phyloP scores from a whole-genome alignment of 30 jellyfish, hydroid and myxozoan species.

The Aurelia sp. region DNA sequence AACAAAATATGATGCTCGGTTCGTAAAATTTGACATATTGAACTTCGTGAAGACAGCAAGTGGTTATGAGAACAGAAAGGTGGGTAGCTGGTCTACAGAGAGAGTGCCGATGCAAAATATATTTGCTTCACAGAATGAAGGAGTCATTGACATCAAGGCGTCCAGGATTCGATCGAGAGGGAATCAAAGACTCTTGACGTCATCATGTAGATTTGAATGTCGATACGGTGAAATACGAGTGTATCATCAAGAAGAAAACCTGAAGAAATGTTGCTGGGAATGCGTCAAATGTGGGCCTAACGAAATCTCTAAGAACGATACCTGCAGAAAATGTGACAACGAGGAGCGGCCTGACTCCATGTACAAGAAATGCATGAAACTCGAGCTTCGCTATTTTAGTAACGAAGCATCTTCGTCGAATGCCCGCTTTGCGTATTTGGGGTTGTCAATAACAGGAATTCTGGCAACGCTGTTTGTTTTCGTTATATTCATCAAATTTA shows the following conservation, averaged over 20 bases:
- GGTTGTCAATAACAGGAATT: slow-evolving; percentile 63
- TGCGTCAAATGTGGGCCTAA: slow-evolving; percentile 74
- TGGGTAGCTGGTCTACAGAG: slow-evolving; percentile 52
- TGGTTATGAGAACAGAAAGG: slow-evolving; percentile 23
- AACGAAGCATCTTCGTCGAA: background rate
- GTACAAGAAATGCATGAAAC: slow-evolving; percentile 31
- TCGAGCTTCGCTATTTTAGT: slow-evolving; percentile 53
- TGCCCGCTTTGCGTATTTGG: slow-evolving; percentile 34
- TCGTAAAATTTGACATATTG: slow-evolving; percentile 64
- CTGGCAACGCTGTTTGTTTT: slow-evolving; percentile 35
- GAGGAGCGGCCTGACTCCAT: slow-evolving; percentile 55
- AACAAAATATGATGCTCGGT: slow-evolving; percentile 20
- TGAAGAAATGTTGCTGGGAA: slow-evolving; percentile 83
- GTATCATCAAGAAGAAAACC: slow-evolving; percentile 7
- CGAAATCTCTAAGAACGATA: slow-evolving; percentile 61
- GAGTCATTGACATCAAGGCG: background rate
- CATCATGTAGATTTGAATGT: slow-evolving; percentile 79
- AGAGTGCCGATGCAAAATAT: background rate
- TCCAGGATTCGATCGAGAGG: slow-evolving; percentile 18
- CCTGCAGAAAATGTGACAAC: slow-evolving; percentile 65
- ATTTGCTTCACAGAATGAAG: background rate
- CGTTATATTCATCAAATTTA: slow-evolving; percentile 37
- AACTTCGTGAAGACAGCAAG: slow-evolving; percentile 6
- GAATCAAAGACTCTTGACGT: background rate
- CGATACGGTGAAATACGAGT: slow-evolving; percentile 42